phyloP scores from a whole-genome alignment of 2,888 invertebrate species.

The Leptarthrus brevirostris region DNA sequence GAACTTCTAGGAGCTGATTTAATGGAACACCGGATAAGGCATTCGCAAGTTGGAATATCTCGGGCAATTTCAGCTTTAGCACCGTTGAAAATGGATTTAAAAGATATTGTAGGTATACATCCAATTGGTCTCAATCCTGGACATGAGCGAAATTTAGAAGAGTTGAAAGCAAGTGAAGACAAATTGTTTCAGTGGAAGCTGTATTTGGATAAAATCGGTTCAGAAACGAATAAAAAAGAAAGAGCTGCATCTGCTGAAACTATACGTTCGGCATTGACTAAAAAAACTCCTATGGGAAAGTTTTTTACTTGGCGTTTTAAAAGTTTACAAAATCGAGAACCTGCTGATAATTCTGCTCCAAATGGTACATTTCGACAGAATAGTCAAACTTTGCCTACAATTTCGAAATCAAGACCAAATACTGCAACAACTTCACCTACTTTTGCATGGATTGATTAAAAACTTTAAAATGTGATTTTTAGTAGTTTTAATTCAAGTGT shows the following conservation, averaged over 20 bases:
- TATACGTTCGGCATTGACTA: constrained; percentile 14
- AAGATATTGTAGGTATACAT: constrained; percentile 61
- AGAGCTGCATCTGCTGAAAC: constrained; percentile 1
- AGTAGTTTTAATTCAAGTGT: no score
- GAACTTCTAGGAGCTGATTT: constrained; percentile 91
- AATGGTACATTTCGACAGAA: constrained; percentile 37
- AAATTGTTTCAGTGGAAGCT: constrained; percentile 64
- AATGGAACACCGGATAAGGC: constrained; percentile 85
- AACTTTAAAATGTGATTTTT: no score
- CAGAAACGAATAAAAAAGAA: constrained; percentile 29
- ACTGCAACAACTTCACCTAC: constrained; percentile 37
- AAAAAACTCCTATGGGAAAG: constrained; percentile 43
- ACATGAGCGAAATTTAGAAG: constrained; percentile 63
- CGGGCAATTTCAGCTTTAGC: constrained; percentile 80
- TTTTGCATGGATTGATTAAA: constrained; percentile 56
- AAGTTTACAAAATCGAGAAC: constrained; percentile 13
- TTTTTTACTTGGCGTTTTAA: constrained; percentile 35
- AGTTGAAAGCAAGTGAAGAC: constrained; percentile 63
- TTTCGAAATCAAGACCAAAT: constrained; percentile 32
- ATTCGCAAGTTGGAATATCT: constrained; percentile 75
- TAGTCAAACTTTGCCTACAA: constrained; percentile 36
- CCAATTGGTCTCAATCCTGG: constrained; percentile 77
- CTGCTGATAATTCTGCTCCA: constrained; percentile 39
- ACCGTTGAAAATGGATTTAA: constrained; percentile 71
- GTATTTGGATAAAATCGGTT: constrained; percentile 60